These are phyloP conservation scores for Hylomyscus alleni DNA, from an alignment of 2,797 vertebrate genomes.

Conservation along the genomic window DNA sequence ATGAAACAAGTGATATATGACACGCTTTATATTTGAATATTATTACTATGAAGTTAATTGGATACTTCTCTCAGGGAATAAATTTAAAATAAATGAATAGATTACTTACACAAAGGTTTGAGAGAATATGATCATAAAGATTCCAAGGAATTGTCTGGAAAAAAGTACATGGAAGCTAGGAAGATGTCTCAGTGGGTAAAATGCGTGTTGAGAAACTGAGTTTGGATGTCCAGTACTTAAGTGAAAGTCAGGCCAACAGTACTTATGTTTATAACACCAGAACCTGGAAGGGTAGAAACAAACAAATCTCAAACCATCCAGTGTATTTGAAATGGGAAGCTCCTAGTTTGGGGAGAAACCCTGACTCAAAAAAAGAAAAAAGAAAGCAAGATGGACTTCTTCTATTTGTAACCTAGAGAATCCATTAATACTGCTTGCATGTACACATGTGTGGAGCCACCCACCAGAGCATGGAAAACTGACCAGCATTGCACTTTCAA, in stretches of 20 bases:
- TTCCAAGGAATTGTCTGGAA: background rate
- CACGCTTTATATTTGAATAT: background rate
- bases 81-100: constrained; percentile 37
- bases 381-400: background rate
- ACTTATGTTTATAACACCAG: background rate
- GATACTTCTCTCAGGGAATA: background rate
- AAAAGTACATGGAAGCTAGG: background rate
- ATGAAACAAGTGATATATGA: background rate
- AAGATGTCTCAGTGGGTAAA: background rate
- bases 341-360: background rate
- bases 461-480: background rate
- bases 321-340: background rate
- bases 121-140: background rate
- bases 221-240: background rate
- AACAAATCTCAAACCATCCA: background rate
- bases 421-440: background rate
- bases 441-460: background rate
- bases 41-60: background rate
- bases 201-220: background rate
- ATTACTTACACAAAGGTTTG: background rate
- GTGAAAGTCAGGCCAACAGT: background rate
- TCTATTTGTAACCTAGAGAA: background rate
- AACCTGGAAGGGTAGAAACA: background rate
- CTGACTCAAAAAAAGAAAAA: no score
- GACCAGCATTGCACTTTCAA: background rate